phyloP scores from a whole-genome alignment of 2,888 invertebrate species.

The Luperina nickerlii region DNA sequence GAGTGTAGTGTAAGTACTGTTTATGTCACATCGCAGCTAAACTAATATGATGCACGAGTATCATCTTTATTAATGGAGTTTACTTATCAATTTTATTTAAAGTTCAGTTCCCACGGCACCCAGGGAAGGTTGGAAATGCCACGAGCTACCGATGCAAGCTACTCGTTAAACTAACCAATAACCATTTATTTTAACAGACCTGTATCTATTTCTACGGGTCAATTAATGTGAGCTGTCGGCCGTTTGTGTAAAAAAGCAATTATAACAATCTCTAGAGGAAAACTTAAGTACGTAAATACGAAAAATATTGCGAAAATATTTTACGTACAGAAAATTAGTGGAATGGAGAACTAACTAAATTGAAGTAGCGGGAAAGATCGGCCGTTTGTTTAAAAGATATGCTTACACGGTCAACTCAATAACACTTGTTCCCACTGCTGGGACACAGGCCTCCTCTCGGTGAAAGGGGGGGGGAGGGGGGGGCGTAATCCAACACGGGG shows the following conservation, averaged over 20 bases:
- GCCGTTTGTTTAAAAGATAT: neutral
- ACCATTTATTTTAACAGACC: constrained; percentile 43
- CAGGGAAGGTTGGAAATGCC: neutral
- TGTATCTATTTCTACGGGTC: constrained; percentile 36
- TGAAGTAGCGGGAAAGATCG: neutral
- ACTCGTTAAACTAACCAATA: constrained; percentile 19
- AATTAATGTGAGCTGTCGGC: constrained; percentile 38
- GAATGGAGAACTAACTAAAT: constrained; percentile 28
- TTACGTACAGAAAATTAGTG: constrained; percentile 15
- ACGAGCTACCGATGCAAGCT: constrained; percentile 4
- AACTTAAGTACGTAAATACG: constrained; percentile 27
- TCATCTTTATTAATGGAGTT: constrained; percentile 11
- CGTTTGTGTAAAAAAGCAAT: constrained; percentile 40
- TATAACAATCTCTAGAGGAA: constrained; percentile 54
- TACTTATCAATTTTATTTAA: neutral
- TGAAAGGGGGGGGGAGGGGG: neutral
- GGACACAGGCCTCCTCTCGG: neutral
- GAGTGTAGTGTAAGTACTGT: neutral
- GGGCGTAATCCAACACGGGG: neutral
- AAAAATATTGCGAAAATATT: constrained; percentile 40
- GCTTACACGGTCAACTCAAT: neutral
- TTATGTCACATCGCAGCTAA: neutral
- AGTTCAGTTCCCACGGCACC: neutral
- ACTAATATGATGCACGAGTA: neutral
- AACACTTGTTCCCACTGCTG: neutral